These are phyloP conservation scores for Carcharodon carcharias DNA, from an alignment of 2,797 vertebrate genomes.

Conservation along the genomic window DNA sequence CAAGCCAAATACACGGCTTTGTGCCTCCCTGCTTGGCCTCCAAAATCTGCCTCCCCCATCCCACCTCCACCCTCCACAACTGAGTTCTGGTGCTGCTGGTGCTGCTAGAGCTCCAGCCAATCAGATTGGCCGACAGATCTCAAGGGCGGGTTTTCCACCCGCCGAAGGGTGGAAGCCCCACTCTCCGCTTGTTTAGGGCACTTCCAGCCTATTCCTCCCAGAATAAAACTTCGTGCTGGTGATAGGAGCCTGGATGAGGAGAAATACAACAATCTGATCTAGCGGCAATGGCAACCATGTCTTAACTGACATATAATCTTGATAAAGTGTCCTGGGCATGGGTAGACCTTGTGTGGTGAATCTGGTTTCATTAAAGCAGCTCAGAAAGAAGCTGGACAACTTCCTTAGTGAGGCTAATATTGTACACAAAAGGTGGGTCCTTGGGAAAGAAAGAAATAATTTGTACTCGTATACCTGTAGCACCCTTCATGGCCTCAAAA, in stretches of 20 bases:
- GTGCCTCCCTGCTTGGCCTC: no score
- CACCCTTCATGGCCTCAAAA: no score
- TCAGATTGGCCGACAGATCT: no score
- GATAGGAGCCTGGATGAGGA: not conserved
- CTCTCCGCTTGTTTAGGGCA: no score
- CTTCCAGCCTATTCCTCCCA: no score
- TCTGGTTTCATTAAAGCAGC: not conserved
- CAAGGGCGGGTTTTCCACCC: no score
- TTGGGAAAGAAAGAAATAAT: not conserved
- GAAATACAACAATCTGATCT: not conserved
- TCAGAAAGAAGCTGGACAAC: not conserved
- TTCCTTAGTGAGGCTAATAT: not conserved
- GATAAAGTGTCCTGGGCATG: not conserved
- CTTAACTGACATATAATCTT: not conserved
- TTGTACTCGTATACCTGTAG: not conserved
- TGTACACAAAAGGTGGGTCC: not conserved
- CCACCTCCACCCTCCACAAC: no score
- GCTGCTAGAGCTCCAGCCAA: no score
- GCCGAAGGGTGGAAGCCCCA: no score
- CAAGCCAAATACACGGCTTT: no score
- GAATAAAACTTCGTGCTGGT: not conserved
- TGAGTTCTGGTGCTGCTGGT: no score
- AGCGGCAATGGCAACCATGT: not conserved
- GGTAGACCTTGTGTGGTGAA: not conserved
- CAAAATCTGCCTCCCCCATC: no score